Conservation (phyloP, 2,113 vertebrate species). For the Trogon melanurus region DNA sequence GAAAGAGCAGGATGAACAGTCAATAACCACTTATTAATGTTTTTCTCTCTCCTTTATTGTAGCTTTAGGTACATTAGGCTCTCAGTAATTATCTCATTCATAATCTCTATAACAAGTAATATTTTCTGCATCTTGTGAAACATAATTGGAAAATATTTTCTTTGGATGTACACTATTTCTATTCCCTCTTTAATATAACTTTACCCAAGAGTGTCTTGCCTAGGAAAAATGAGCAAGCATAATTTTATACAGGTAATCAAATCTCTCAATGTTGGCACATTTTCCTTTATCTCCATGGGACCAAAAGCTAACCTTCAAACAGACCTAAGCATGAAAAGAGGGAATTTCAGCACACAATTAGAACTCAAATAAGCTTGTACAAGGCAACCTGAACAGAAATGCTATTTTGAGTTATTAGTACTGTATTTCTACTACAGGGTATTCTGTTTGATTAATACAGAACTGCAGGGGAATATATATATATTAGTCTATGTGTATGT, state of each 20-base stretch:
- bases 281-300: slow-evolving; percentile 84
- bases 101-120: slow-evolving; percentile 68
- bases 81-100: slow-evolving; percentile 74
- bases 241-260: slow-evolving; percentile 83
- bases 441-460: neutral
- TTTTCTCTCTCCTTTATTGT: slow-evolving; percentile 55
- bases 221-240: slow-evolving; percentile 69
- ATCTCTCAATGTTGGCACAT: slow-evolving; percentile 80
- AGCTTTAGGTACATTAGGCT: slow-evolving; percentile 56
- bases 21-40: slow-evolving; percentile 70
- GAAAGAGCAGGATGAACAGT: slow-evolving; percentile 36
- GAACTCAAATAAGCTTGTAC: slow-evolving; percentile 77
- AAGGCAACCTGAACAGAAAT: slow-evolving; percentile 80
- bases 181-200: slow-evolving; percentile 75
- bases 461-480: neutral
- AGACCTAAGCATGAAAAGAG: slow-evolving; percentile 76
- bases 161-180: slow-evolving; percentile 58
- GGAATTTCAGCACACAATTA: slow-evolving; percentile 79
- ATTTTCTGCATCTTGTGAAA: slow-evolving; percentile 63
- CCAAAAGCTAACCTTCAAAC: slow-evolving; percentile 79
- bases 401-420: slow-evolving; percentile 44
- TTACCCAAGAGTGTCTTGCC: slow-evolving; percentile 73
- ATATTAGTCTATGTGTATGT: neutral
- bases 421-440: slow-evolving; percentile 67
- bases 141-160: slow-evolving; percentile 77